Evolutionary conservation across 1,140 invertebrate genomes (phyloP).

Genomic region (Agrypnia vestita): DNA sequence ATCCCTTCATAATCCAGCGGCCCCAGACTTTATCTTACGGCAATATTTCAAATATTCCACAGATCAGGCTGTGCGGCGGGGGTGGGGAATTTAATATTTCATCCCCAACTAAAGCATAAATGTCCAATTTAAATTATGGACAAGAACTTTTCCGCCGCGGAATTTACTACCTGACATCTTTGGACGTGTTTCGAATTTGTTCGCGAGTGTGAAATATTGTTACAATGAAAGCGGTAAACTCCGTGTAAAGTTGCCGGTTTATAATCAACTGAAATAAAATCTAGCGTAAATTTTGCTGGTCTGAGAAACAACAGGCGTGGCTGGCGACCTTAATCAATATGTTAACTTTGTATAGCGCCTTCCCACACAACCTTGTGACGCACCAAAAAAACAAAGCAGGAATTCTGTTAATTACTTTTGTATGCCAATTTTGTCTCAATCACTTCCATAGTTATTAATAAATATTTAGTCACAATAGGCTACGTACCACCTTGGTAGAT

Average conservation of each 20-base stretch:
- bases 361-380: too few species aligned
- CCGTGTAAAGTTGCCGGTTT: background rate
- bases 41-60: slow-evolving; percentile 41
- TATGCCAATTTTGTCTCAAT: too few species aligned
- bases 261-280: background rate
- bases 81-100: slow-evolving; percentile 36
- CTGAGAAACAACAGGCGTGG: too few species aligned
- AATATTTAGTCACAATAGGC: too few species aligned
- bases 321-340: too few species aligned
- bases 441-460: too few species aligned
- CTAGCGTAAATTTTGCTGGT: background rate
- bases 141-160: slow-evolving; percentile 22
- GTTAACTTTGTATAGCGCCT: too few species aligned
- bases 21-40: slow-evolving; percentile 22
- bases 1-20: slow-evolving; percentile 33
- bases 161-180: slow-evolving; percentile 24
- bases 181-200: background rate
- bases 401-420: too few species aligned
- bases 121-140: slow-evolving; percentile 42
- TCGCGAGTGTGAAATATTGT: background rate
- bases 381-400: too few species aligned
- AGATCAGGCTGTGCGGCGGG: slow-evolving; percentile 8
- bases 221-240: slow-evolving; percentile 3
- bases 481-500: too few species aligned
- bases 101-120: slow-evolving; percentile 31